Conservation (phyloP, 2,888 invertebrate genomes). For the Cybosia mesomella region DNA sequence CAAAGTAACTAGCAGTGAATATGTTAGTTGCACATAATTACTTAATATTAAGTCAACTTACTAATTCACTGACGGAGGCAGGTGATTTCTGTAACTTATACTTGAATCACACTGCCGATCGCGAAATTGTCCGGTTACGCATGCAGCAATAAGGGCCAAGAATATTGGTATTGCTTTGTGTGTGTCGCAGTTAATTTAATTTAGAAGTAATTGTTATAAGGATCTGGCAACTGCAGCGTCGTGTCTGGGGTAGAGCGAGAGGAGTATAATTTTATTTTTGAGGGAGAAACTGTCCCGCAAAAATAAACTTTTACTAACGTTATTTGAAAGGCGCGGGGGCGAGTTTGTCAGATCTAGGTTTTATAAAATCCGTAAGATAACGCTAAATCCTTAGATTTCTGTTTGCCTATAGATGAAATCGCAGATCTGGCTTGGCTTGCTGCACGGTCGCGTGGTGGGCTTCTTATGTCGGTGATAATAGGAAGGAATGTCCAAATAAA, state of each 20-base stretch:
- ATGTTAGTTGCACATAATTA: constrained; percentile 2
- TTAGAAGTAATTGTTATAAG: neutral
- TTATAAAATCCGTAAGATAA: no score
- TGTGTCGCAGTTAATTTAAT: neutral
- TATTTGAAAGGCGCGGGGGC: neutral
- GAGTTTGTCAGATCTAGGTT: neutral
- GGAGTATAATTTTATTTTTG: no score
- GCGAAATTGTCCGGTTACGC: no score
- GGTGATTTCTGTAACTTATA: neutral
- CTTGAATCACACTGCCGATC: no score
- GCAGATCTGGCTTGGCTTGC: neutral
- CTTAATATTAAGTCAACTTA: constrained; percentile 1
- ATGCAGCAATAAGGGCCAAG: no score
- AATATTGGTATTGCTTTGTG: no score
- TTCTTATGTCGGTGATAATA: neutral
- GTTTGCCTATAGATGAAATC: no score
- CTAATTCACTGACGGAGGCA: neutral
- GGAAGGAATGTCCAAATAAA: neutral
- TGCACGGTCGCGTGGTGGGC: neutral
- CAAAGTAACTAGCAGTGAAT: neutral
- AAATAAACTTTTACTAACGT: neutral
- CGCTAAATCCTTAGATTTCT: no score
- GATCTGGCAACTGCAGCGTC: no score
- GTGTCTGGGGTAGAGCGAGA: neutral
- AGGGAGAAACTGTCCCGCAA: no score